phyloP scores from a whole-genome alignment of 2,113 vertebrate species.

The Saguinus imperator region DNA sequence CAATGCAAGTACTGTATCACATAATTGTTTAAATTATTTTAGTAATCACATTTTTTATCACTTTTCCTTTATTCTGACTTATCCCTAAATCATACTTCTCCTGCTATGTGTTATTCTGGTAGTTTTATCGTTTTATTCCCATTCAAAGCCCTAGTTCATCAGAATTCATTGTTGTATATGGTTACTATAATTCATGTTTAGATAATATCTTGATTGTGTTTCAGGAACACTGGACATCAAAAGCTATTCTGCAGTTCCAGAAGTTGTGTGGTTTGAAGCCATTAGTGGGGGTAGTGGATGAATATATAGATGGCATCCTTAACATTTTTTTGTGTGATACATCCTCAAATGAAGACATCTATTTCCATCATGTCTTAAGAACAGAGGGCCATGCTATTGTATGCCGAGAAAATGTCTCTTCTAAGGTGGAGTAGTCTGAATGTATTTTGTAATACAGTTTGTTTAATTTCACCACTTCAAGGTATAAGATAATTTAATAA shows the following conservation, averaged over 20 bases:
- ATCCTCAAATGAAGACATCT: constrained; percentile 88
- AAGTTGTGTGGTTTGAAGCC: constrained; percentile 86
- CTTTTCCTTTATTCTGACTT: constrained; percentile 12
- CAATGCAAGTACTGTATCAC: neutral
- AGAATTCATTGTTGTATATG: neutral
- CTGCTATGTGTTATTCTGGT: neutral
- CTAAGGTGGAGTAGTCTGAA: constrained; percentile 77
- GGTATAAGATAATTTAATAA: neutral
- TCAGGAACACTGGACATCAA: constrained; percentile 89
- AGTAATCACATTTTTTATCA: neutral
- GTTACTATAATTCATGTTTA: neutral
- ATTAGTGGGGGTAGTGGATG: constrained; percentile 89
- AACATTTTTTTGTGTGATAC: constrained; percentile 95
- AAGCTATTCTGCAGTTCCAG: constrained; percentile 86
- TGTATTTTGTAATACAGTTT: constrained; percentile 33
- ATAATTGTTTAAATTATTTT: neutral
- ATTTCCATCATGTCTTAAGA: constrained; percentile 88
- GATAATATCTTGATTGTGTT: neutral
- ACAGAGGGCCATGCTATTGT: constrained; percentile 85
- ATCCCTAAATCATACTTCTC: neutral
- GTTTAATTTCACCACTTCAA: neutral
- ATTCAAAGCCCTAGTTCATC: neutral
- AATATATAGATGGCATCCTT: constrained; percentile 89
- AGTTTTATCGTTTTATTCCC: constrained; percentile 5
- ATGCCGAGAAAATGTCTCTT: constrained; percentile 82